A percentile compares a stretch with the other conserved stretches of the same genome.
These are phyloP conservation scores for Agrochola lota DNA, from an alignment of 2,888 invertebrate genomes.

Conservation along the genomic window DNA sequence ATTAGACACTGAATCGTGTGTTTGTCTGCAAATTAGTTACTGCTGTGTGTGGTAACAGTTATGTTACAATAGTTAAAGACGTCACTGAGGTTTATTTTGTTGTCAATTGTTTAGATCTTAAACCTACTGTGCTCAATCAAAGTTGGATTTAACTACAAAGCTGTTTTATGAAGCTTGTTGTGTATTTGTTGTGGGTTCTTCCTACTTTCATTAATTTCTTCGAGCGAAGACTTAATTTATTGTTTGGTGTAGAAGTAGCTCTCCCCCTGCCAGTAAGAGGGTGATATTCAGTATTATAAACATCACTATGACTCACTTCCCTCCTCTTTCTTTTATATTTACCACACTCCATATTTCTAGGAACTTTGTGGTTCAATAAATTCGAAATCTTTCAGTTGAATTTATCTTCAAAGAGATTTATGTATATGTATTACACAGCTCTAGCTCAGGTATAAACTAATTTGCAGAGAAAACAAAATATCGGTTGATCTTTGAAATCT, in stretches of 20 bases:
- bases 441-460: too few species aligned
- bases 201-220: background rate
- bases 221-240: background rate
- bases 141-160: background rate
- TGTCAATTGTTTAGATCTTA: conserved; percentile 17
- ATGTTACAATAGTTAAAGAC: conserved; percentile 3
- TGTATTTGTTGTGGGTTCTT: background rate
- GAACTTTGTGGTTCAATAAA: background rate
- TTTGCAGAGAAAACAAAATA: background rate
- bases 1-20: conserved; percentile 44
- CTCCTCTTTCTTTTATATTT: conserved; percentile 11
- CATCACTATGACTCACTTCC: conserved; percentile 24
- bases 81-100: background rate
- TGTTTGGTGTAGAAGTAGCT: background rate
- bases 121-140: background rate
- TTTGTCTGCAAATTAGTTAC: conserved; percentile 23
- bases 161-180: background rate
- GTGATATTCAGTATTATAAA: background rate
- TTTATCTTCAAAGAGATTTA: background rate
- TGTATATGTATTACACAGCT: background rate
- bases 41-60: conserved; percentile 32
- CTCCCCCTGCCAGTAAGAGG: conserved; percentile 16
- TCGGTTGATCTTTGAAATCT: conserved; percentile 4
- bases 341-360: conserved; percentile 13
- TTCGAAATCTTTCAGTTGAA: background rate